Conservation (phyloP, 2,113 vertebrate genomes). For the Nibea coibor region DNA sequence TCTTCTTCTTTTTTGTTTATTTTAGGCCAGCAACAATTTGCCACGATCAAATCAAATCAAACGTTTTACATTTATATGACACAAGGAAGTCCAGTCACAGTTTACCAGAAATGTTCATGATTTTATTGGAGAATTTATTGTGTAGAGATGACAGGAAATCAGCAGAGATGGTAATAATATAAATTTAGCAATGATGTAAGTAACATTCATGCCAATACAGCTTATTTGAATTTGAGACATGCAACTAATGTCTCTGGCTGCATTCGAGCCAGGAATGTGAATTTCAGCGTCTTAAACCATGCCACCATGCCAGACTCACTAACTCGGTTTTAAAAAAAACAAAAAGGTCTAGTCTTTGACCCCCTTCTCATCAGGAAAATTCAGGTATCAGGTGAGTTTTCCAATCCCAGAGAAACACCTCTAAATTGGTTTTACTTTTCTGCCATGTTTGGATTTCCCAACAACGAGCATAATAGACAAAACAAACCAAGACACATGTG, state of each 20-base stretch:
- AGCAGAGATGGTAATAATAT: background rate
- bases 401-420: background rate
- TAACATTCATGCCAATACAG: background rate
- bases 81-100: background rate
- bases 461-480: background rate
- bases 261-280: background rate
- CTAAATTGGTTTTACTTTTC: background rate
- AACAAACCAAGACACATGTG: background rate
- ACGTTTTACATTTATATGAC: background rate
- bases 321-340: background rate
- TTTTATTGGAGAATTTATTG: background rate
- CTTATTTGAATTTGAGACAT: background rate
- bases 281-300: background rate
- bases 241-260: background rate
- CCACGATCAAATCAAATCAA: slow-evolving; percentile 23
- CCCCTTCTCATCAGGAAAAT: background rate
- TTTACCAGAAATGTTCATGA: background rate
- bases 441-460: background rate
- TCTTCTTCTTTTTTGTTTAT: slow-evolving; percentile 3
- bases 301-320: background rate
- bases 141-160: background rate
- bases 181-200: background rate
- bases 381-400: too few relatives aligned
- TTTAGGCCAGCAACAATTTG: slow-evolving; percentile 34
- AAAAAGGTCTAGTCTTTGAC: background rate